phyloP scores from a whole-genome alignment of 2,888 invertebrate species.

The Andricus quercusramuli region DNA sequence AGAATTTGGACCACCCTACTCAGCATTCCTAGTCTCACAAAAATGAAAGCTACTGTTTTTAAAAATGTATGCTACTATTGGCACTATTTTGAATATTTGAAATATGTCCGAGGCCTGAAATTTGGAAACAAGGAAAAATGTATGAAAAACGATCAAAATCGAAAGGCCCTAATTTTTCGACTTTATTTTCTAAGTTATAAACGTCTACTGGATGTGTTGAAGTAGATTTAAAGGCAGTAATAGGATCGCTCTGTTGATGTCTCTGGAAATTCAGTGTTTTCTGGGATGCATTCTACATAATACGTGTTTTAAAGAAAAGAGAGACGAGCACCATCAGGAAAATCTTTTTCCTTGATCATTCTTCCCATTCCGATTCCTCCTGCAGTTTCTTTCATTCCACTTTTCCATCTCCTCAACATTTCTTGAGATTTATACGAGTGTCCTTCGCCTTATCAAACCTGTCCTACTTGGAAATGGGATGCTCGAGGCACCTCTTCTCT shows the following conservation, averaged over 20 bases:
- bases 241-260: conserved; percentile 2
- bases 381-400: conserved; percentile 21
- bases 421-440: conserved; percentile 54
- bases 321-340: conserved; percentile 45
- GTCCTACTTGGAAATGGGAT: conserved; percentile 53
- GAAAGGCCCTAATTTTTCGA: too few relatives aligned
- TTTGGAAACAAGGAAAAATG: too few relatives aligned
- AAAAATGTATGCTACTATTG: too few relatives aligned
- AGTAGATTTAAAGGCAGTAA: not conserved
- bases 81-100: too few relatives aligned
- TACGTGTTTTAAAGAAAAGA: conserved; percentile 40
- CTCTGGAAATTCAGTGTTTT: conserved; percentile 28
- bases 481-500: conserved; percentile 52
- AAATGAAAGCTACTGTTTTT: too few relatives aligned
- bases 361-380: conserved; percentile 36
- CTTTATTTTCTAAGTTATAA: too few relatives aligned
- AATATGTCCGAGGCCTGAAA: too few relatives aligned
- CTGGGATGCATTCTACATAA: conserved; percentile 44
- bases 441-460: conserved; percentile 57
- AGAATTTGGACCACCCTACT: too few relatives aligned
- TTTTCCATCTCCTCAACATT: conserved; percentile 34
- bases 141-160: too few relatives aligned
- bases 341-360: conserved; percentile 47
- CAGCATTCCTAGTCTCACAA: too few relatives aligned
- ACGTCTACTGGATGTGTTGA: not conserved